These are phyloP conservation scores for Leptinotarsa peninsularis DNA, from an alignment of 2,888 invertebrate genomes.

Conservation along the genomic window DNA sequence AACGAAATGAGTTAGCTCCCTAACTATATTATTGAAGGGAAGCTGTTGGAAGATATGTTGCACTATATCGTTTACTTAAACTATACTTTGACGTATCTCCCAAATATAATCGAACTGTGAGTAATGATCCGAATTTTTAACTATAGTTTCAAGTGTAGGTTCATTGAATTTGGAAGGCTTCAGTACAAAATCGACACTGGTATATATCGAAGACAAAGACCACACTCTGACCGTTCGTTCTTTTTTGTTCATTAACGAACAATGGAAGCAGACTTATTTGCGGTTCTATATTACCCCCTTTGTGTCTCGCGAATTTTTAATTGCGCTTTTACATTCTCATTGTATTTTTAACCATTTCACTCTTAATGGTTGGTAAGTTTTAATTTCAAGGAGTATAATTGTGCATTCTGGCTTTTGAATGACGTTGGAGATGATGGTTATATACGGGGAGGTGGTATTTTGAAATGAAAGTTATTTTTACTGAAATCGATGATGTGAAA, in stretches of 20 bases:
- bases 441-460: neutral
- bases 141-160: neutral
- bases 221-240: conserved; percentile 27
- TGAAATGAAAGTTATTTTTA: too few species aligned
- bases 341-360: conserved; percentile 53
- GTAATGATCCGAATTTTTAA: neutral
- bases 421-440: neutral
- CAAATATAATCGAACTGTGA: neutral
- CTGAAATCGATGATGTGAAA: too few species aligned
- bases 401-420: conserved; percentile 35
- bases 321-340: conserved; percentile 56
- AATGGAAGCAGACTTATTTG: conserved; percentile 48
- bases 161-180: neutral
- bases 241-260: conserved; percentile 43
- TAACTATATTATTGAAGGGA: too few species aligned
- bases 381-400: conserved; percentile 52
- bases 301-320: conserved; percentile 52
- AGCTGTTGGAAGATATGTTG: too few species aligned
- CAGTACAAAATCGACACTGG: neutral
- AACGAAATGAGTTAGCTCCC: too few species aligned
- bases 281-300: conserved; percentile 47
- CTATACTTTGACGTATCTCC: too few species aligned
- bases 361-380: conserved; percentile 55
- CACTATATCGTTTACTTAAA: too few species aligned
- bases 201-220: conserved; percentile 9